These are phyloP conservation scores for Acinonyx jubatus DNA, from an alignment of 2,113 vertebrate genomes.

Conservation along the genomic window DNA sequence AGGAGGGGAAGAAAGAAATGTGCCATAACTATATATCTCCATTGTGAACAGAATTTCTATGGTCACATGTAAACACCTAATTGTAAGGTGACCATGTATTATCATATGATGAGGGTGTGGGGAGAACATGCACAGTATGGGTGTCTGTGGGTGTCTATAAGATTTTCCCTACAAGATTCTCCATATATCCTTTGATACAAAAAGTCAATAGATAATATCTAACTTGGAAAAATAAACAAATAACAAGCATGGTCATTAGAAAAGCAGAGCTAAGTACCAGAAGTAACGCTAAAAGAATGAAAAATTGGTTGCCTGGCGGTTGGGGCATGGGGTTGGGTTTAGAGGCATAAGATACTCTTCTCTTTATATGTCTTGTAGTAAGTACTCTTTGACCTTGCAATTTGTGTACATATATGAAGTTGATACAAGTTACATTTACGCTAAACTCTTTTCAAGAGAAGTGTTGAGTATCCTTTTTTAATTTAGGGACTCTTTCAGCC, in stretches of 20 bases:
- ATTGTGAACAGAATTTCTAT: neutral
- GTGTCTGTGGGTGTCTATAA: neutral
- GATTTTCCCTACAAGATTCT: neutral
- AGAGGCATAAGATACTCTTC: neutral
- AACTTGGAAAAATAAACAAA: neutral
- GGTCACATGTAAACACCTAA: neutral
- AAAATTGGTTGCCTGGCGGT: neutral
- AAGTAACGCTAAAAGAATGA: neutral
- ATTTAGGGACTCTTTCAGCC: neutral
- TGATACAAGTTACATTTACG: conserved; percentile 29
- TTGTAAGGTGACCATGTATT: neutral
- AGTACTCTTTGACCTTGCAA: neutral
- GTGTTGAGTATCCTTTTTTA: neutral
- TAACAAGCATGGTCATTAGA: neutral
- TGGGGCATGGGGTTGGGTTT: neutral
- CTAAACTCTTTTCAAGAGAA: neutral
- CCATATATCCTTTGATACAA: neutral
- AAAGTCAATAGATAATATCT: neutral
- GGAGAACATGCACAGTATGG: neutral
- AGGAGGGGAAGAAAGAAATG: neutral
- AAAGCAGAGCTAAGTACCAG: neutral
- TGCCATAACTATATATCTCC: neutral
- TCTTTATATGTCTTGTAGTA: neutral
- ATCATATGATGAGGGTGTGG: neutral
- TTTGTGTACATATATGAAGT: neutral